Conservation (phyloP, 2,888 invertebrate species). For the Zaprionus bogoriensis region DNA sequence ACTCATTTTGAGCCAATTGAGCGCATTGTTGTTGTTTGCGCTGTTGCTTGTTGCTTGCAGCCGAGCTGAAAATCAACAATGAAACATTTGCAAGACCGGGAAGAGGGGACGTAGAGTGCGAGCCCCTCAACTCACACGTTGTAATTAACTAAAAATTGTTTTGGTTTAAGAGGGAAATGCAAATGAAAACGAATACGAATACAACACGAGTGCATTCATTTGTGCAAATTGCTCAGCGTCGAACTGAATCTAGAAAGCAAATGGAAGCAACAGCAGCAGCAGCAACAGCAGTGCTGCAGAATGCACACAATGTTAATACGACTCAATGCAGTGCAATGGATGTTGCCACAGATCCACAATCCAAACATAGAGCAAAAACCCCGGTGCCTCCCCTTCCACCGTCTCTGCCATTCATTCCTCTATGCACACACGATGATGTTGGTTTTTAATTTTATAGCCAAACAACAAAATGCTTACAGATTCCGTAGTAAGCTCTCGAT, state of each 20-base stretch:
- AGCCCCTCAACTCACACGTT: conserved; percentile 9
- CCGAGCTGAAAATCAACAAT: conserved; percentile 50
- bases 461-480: conserved; percentile 65
- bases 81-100: conserved; percentile 28
- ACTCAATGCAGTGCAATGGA: conserved; percentile 20
- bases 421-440: conserved; percentile 43
- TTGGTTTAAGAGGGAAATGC: conserved; percentile 32
- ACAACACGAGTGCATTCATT: conserved; percentile 60
- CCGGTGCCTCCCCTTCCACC: not conserved
- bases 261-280: conserved; percentile 25
- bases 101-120: not conserved
- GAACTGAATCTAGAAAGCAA: conserved; percentile 36
- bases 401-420: too few relatives aligned
- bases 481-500: conserved; percentile 48
- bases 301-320: conserved; percentile 34
- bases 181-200: conserved; percentile 19
- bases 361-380: conserved; percentile 9
- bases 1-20: conserved; percentile 75
- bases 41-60: conserved; percentile 28
- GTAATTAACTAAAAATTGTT: conserved; percentile 67
- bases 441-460: conserved; percentile 74
- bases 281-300: too few relatives aligned
- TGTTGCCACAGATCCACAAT: conserved; percentile 26
- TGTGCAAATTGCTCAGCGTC: conserved; percentile 51
- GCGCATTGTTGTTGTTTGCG: conserved; percentile 54